These are phyloP conservation scores for Drepana falcataria DNA, from an alignment of 2,888 invertebrate genomes.

Conservation along the genomic window DNA sequence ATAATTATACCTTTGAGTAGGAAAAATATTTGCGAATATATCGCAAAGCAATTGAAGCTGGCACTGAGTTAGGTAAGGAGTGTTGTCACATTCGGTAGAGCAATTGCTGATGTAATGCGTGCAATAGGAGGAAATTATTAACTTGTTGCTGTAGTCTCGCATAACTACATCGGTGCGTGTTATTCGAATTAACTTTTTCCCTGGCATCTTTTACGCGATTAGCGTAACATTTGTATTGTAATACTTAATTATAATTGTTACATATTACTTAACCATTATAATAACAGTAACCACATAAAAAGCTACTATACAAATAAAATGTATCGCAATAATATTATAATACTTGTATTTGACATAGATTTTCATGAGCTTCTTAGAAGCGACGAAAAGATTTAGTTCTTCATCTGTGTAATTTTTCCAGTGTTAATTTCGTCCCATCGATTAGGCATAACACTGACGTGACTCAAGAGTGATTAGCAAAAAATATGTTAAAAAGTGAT, in stretches of 20 bases:
- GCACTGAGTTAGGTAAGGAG: constrained; percentile 66
- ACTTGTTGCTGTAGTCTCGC: constrained; percentile 8
- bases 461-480: constrained; percentile 38
- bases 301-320: too few relatives aligned
- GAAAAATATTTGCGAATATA: constrained; percentile 47
- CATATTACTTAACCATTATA: too few relatives aligned
- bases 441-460: constrained; percentile 32
- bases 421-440: too few relatives aligned
- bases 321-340: too few relatives aligned
- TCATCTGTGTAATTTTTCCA: too few relatives aligned
- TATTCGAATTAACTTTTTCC: not conserved
- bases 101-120: constrained; percentile 62
- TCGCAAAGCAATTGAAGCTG: constrained; percentile 46
- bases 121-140: constrained; percentile 30
- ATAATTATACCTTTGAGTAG: constrained; percentile 45
- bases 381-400: too few relatives aligned
- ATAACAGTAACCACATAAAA: too few relatives aligned
- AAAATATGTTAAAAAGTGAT: constrained; percentile 59
- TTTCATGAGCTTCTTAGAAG: too few relatives aligned
- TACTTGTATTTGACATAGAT: too few relatives aligned
- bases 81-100: constrained; percentile 69
- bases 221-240: too few relatives aligned
- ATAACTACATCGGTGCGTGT: not conserved
- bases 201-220: too few relatives aligned
- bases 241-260: too few relatives aligned